Conservation (phyloP, 2,113 vertebrate genomes). For the Rhodinocichla rosea region DNA sequence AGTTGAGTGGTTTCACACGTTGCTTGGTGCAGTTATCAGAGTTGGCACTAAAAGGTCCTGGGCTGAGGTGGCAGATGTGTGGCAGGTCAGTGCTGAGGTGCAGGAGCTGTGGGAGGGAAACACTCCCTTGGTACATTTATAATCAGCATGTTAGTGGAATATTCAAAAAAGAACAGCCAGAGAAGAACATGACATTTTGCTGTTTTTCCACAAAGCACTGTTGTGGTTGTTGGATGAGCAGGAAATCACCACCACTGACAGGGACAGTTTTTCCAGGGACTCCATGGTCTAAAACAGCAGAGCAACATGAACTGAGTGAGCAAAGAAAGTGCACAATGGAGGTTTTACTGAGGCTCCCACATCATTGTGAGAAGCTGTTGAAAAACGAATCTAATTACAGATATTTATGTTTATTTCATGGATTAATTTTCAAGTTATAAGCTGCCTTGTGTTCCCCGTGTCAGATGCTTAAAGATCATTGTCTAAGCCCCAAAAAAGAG, state of each 20-base stretch:
- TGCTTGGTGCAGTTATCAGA: neutral
- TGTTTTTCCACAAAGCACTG: neutral
- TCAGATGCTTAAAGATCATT: neutral
- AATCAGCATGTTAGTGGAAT: neutral
- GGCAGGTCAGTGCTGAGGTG: neutral
- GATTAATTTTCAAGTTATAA: neutral
- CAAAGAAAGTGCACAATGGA: neutral
- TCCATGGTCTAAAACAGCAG: neutral
- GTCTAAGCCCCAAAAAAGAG: neutral
- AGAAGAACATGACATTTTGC: fast-evolving
- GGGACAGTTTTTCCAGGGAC: neutral
- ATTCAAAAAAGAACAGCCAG: neutral
- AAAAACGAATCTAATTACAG: neutral
- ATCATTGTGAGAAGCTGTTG: neutral
- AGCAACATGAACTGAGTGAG: neutral
- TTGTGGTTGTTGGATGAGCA: neutral
- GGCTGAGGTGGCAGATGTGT: neutral
- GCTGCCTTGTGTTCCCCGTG: neutral
- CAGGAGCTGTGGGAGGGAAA: neutral
- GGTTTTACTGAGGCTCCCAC: neutral
- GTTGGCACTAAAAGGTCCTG: fast-evolving
- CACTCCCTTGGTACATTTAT: fast-evolving
- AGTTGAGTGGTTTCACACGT: neutral
- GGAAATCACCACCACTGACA: neutral
- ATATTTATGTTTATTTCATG: neutral